These are phyloP conservation scores for Teleogryllus oceanicus DNA, from an alignment of 2,888 invertebrate species.

Conservation along the genomic window DNA sequence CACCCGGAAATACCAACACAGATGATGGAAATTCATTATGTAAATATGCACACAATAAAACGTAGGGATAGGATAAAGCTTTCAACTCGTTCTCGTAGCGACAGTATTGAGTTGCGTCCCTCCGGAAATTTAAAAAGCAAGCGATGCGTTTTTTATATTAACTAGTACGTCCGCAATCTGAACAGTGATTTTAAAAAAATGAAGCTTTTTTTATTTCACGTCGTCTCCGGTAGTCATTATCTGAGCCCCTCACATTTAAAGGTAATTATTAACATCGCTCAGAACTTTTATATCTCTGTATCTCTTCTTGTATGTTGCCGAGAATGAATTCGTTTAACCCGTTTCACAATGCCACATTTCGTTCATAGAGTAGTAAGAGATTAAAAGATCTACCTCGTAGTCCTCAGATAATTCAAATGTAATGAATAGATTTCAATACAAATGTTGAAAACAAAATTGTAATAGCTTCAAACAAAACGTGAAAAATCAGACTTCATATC, in stretches of 20 bases:
- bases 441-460: too few species aligned
- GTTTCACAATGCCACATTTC: too few species aligned
- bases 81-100: conserved; percentile 9
- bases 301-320: too few species aligned
- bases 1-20: background rate
- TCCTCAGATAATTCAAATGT: too few species aligned
- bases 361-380: too few species aligned
- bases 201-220: background rate
- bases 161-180: conserved; percentile 18
- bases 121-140: conserved; percentile 18
- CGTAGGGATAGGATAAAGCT: background rate
- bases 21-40: conserved; percentile 18
- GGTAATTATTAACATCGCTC: too few species aligned
- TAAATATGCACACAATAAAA: conserved; percentile 10
- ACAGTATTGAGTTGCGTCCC: conserved; percentile 10
- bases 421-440: too few species aligned
- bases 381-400: too few species aligned
- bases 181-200: conserved; percentile 11
- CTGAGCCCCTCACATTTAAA: background rate
- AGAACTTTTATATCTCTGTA: too few species aligned
- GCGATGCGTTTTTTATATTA: conserved; percentile 4
- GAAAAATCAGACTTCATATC: too few species aligned
- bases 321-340: too few species aligned
- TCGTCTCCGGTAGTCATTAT: background rate
- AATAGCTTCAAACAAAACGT: too few species aligned